A percentile compares a stretch with the other conserved stretches of the same genome.
Conservation (phyloP, 2,888 invertebrate genomes). For the Muschampia staudingeri region DNA sequence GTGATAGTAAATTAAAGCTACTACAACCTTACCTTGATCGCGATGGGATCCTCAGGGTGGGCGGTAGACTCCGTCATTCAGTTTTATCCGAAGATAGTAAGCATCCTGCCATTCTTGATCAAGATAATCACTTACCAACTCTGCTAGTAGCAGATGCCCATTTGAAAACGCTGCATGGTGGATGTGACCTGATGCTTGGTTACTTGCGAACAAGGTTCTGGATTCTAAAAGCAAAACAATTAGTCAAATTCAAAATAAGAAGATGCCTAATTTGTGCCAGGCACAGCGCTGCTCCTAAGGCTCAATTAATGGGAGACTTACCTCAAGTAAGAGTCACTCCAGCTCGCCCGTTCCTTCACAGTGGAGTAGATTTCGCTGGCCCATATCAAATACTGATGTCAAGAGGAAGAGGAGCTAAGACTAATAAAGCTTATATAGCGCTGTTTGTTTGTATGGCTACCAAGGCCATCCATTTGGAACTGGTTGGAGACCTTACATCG, state of each 20-base stretch:
- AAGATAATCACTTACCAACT: slow-evolving; percentile 42
- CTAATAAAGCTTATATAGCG: not conserved
- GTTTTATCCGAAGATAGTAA: slow-evolving; percentile 44
- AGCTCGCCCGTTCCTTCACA: not conserved
- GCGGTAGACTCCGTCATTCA: slow-evolving; percentile 60
- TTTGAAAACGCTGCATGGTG: slow-evolving; percentile 60
- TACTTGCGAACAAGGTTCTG: slow-evolving; percentile 52
- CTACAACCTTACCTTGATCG: slow-evolving; percentile 61
- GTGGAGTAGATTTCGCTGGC: slow-evolving; percentile 22
- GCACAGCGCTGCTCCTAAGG: not conserved
- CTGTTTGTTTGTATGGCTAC: not conserved
- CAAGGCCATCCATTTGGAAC: slow-evolving; percentile 10
- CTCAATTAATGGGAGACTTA: slow-evolving; percentile 12
- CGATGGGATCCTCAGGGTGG: slow-evolving; percentile 62
- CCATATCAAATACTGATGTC: not conserved
- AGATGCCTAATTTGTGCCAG: slow-evolving; percentile 5
- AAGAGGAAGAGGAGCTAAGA: not conserved
- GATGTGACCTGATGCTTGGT: slow-evolving; percentile 55
- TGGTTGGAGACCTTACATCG: slow-evolving; percentile 10
- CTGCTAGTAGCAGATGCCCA: not conserved
- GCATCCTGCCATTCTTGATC: slow-evolving; percentile 48
- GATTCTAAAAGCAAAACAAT: slow-evolving; percentile 39
- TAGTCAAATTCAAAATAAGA: slow-evolving; percentile 10
- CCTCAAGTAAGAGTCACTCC: not conserved
- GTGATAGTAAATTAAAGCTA: slow-evolving; percentile 44